Evolutionary conservation across 1,140 invertebrate genomes (phyloP).

Genomic region (Drosophila malerkotliana): DNA sequence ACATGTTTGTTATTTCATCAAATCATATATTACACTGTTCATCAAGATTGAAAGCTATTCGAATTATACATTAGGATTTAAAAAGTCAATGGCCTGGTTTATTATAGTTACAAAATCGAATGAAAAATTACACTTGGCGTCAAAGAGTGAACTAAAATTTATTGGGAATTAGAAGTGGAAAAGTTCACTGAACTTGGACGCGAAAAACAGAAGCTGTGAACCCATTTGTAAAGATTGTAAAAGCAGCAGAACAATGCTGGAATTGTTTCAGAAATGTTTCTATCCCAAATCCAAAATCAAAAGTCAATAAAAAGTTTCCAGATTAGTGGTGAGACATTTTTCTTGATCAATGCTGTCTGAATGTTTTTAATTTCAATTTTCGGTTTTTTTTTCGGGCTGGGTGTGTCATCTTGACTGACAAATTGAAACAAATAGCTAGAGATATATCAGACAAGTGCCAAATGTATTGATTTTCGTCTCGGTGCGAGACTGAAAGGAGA

Average conservation of each 20-base stretch:
- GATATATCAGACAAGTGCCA: constrained; percentile 49
- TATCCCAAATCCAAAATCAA: neutral
- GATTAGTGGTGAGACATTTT: constrained; percentile 35
- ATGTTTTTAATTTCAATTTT: constrained; percentile 71
- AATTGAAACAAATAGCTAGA: constrained; percentile 65
- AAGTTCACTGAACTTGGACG: constrained; percentile 30
- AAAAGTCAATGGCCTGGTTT: too few relatives aligned
- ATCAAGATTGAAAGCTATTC: too few relatives aligned
- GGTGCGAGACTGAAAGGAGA: neutral
- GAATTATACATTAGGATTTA: too few relatives aligned
- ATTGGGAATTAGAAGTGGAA: too few relatives aligned
- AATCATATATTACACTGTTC: too few relatives aligned
- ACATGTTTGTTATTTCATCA: too few relatives aligned
- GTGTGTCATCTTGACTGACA: constrained; percentile 63
- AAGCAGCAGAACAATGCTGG: constrained; percentile 13
- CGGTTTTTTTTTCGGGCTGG: constrained; percentile 13
- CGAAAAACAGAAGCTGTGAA: constrained; percentile 14
- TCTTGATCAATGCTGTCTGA: constrained; percentile 42
- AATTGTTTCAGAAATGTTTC: constrained; percentile 12
- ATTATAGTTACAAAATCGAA: constrained; percentile 10
- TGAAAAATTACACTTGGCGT: neutral
- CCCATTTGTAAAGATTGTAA: constrained; percentile 19
- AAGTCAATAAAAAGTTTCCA: constrained; percentile 16
- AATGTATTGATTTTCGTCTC: constrained; percentile 39
- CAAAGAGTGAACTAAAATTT: constrained; percentile 7